These are phyloP conservation scores for Anisognathus igniventris DNA, from an alignment of 2,797 vertebrate species.

Conservation along the genomic window DNA sequence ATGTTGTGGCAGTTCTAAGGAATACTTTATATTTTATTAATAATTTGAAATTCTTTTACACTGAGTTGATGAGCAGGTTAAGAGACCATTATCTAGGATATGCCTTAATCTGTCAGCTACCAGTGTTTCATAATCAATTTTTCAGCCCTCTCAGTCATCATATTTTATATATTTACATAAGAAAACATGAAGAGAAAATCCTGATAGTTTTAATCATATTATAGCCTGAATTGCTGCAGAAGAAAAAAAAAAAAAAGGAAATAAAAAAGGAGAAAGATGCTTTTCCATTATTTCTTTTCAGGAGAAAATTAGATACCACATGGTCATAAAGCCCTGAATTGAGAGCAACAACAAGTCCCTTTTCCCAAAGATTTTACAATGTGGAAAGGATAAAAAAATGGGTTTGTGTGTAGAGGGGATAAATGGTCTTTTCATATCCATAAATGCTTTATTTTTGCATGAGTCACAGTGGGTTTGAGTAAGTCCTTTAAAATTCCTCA, in stretches of 20 bases:
- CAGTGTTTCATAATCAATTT: neutral
- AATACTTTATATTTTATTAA: neutral
- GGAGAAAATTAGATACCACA: conserved; percentile 24
- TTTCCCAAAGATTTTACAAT: conserved; percentile 41
- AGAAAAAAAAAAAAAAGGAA: neutral
- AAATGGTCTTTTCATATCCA: conserved; percentile 49
- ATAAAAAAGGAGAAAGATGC: neutral
- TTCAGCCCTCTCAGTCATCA: neutral
- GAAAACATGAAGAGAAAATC: neutral
- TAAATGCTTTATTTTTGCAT: conserved; percentile 50
- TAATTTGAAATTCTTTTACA: neutral
- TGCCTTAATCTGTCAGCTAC: neutral
- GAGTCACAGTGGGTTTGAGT: conserved; percentile 29
- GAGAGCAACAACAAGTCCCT: neutral
- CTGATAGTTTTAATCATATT: neutral
- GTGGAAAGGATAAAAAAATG: neutral
- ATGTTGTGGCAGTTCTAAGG: neutral
- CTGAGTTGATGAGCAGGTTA: neutral
- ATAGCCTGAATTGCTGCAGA: neutral
- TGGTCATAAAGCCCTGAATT: neutral
- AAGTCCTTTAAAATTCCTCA: conserved; percentile 27
- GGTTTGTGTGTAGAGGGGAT: neutral
- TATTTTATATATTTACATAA: neutral
- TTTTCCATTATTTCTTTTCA: conserved; percentile 11
- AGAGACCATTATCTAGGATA: neutral